These are phyloP conservation scores for Euura lappo DNA, from an alignment of 1,140 invertebrate species.

Conservation along the genomic window DNA sequence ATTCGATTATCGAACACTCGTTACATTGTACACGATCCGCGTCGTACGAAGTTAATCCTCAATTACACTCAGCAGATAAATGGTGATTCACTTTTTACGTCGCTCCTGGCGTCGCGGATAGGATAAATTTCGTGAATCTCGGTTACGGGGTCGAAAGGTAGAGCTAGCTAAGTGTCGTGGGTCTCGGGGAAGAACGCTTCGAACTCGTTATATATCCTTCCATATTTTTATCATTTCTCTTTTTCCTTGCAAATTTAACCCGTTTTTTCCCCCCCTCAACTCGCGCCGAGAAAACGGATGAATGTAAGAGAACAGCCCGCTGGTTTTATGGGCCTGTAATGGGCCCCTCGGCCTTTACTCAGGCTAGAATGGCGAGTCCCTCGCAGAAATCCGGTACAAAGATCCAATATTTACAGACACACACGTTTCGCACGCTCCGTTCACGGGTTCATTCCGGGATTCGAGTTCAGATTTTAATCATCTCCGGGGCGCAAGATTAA, in stretches of 20 bases:
- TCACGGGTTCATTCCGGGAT: neutral
- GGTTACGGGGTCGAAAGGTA: neutral
- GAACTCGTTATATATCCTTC: neutral
- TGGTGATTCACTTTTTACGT: neutral
- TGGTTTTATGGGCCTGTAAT: conserved; percentile 56
- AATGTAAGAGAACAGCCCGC: conserved; percentile 26
- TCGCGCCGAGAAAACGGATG: neutral
- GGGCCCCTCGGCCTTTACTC: conserved; percentile 49
- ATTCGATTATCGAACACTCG: too few relatives aligned
- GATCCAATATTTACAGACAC: conserved; percentile 16
- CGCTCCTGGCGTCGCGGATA: neutral
- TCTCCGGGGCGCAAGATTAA: too few relatives aligned
- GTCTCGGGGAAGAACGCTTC: neutral
- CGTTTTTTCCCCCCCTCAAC: neutral
- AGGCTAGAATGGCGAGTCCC: conserved; percentile 19
- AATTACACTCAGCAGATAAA: too few relatives aligned
- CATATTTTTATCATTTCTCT: neutral
- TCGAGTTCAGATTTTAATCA: too few relatives aligned
- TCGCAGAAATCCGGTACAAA: conserved; percentile 37
- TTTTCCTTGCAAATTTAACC: neutral
- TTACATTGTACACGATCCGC: too few relatives aligned
- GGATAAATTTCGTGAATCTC: neutral
- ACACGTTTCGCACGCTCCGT: neutral
- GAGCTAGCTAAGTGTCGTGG: neutral
- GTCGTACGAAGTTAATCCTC: too few relatives aligned